Evolutionary conservation across 2,888 invertebrate species (phyloP), one percentile per base, ranked within the genome.

Genomic region (Anorthoa munda): DNA sequence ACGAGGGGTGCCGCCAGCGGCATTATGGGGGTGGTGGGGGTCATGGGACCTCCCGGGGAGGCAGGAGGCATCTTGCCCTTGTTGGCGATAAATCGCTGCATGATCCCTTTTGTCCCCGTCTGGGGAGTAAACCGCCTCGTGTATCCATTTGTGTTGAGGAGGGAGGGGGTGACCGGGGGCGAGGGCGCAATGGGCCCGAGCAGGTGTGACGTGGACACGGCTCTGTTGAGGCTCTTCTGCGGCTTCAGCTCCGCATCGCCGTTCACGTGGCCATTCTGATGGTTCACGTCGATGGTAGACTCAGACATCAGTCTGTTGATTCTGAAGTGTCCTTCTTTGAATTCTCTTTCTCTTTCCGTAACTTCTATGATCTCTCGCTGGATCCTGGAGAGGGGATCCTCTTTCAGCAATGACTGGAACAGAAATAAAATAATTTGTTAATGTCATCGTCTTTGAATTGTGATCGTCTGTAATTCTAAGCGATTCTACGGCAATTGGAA

Each of bases 351-450:
- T 83, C 98, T 97, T 89, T 98, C 97, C 69, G 98, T 98, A 77
- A 98, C 98, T 95, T 98, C 98, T 89, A 98, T 97, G 88, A 99
- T 98, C 97, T 99, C 99, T 90, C 98, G 97, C 95, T 99, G 99
- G 92, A 99, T 98, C 92, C 98, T 97, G 90, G 97, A 97, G 89
- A 98, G 96, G 82, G 98, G 98, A 94, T 97, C 97, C 91, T 97
- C 97, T 93, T 97, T 97, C 93, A 97, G 94, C 90, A 96, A 92
- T 84, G 95, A 93, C 96, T 97, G 95, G 64, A 95, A 95, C 90
- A 89, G 87, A 90, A 87, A 65, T 85, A 90, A 91, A 71, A 72
- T 15, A 45, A 46, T 63, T 65, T 63, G 2, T 63, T 64, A 66
- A 58, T 55, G 18, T 7, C 26, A 48, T n/a, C 2, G 13, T 48